Percentiles rank a stretch among this genome's conserved stretches.
phyloP scores from a whole-genome alignment of 2,888 invertebrate species.

The Eledona agricola region DNA sequence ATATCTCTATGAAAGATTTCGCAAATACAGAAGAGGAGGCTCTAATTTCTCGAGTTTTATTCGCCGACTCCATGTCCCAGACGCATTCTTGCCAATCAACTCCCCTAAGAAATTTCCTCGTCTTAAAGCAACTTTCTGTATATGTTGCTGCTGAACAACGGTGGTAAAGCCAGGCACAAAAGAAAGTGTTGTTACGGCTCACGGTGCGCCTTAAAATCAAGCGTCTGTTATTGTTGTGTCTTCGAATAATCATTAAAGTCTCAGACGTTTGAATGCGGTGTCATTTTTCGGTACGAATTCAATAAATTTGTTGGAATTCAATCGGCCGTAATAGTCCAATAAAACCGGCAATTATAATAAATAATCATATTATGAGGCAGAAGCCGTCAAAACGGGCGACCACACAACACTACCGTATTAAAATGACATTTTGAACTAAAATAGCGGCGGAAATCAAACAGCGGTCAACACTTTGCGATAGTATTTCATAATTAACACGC shows the following conservation, averaged over 20 bases:
- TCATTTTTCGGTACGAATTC: constrained; percentile 21
- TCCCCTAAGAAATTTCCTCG: too few species aligned
- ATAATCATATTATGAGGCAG: constrained; percentile 54
- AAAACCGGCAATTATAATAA: constrained; percentile 56
- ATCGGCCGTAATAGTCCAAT: constrained; percentile 51
- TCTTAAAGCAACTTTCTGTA: too few species aligned
- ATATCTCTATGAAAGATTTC: constrained; percentile 56
- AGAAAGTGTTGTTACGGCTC: too few species aligned
- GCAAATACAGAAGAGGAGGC: constrained; percentile 50
- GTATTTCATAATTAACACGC: constrained; percentile 60
- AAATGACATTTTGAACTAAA: constrained; percentile 58
- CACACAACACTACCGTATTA: constrained; percentile 54
- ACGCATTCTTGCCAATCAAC: too few species aligned
- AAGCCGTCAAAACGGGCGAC: constrained; percentile 55
- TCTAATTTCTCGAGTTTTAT: too few species aligned
- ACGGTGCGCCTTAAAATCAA: too few species aligned
- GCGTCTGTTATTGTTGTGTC: too few species aligned
- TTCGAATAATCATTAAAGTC: too few species aligned
- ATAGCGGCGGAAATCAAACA: constrained; percentile 59
- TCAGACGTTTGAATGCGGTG: constrained; percentile 11
- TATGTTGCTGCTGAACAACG: too few species aligned
- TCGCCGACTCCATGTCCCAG: too few species aligned
- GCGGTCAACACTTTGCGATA: constrained; percentile 60
- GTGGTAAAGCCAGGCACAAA: too few species aligned
- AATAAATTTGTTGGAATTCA: constrained; percentile 50